phyloP scores from a whole-genome alignment of 2,113 vertebrate genomes.

The Myrmecophaga tridactyla region DNA sequence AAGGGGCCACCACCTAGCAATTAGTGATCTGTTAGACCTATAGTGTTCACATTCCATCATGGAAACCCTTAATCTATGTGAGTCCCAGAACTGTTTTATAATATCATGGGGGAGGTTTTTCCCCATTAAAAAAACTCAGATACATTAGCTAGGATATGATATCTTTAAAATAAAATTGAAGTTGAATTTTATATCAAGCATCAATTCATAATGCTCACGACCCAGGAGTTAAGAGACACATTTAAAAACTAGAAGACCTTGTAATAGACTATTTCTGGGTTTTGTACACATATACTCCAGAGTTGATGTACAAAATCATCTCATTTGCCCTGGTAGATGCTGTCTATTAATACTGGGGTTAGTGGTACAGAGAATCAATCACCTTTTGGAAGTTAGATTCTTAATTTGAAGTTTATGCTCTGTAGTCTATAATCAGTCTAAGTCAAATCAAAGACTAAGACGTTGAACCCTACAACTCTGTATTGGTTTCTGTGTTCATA shows the following conservation, averaged over 20 bases:
- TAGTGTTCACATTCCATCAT: not conserved
- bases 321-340: not conserved
- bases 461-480: not conserved
- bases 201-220: not conserved
- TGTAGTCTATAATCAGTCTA: not conserved
- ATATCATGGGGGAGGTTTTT: not conserved
- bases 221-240: not conserved
- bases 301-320: not conserved
- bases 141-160: not conserved
- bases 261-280: not conserved
- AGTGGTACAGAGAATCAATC: constrained; percentile 1
- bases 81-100: not conserved
- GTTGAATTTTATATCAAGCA: not conserved
- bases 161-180: not conserved
- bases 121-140: not conserved
- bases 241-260: not conserved
- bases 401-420: constrained; percentile 26
- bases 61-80: not conserved
- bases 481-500: not conserved
- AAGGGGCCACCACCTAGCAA: not conserved
- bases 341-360: not conserved
- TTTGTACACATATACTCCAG: not conserved
- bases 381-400: not conserved
- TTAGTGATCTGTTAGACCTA: not conserved
- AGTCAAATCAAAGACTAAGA: constrained; percentile 12